Evolutionary conservation across 1,140 invertebrate genomes (phyloP).

Genomic region (Teleogryllus occipitalis): DNA sequence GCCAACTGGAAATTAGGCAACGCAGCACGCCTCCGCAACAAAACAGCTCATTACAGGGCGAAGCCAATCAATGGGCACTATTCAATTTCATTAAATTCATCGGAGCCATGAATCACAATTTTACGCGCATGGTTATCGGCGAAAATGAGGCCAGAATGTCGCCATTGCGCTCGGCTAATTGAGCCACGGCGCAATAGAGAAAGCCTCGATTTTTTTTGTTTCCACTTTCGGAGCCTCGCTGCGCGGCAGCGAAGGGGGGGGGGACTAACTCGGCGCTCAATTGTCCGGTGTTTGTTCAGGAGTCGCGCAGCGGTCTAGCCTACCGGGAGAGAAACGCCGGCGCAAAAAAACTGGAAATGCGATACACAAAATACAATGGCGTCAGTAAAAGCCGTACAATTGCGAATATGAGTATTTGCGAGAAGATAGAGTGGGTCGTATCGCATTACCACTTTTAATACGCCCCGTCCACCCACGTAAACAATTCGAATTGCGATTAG

Average conservation of each 20-base stretch:
- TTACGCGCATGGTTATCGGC: background rate
- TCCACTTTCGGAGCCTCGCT: no score
- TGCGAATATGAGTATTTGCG: background rate
- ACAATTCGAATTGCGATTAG: background rate
- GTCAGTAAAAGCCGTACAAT: background rate
- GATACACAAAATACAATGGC: background rate
- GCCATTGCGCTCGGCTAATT: background rate
- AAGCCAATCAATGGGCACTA: background rate
- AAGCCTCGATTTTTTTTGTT: background rate
- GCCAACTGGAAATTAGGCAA: background rate
- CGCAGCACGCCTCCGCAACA: background rate
- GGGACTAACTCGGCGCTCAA: background rate
- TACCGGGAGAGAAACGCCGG: no score
- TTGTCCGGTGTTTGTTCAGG: background rate
- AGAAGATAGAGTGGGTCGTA: background rate
- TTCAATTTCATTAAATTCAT: conserved; percentile 2
- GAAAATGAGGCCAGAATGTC: background rate
- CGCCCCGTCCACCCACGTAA: background rate
- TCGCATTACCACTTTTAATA: no score
- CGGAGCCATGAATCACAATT: background rate
- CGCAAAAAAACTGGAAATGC: background rate
- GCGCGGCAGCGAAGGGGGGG: no score
- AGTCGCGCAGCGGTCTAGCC: background rate
- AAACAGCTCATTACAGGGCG: background rate
- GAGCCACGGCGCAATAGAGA: background rate